phyloP scores from a whole-genome alignment of 2,888 invertebrate genomes.

The Allygus modestus region DNA sequence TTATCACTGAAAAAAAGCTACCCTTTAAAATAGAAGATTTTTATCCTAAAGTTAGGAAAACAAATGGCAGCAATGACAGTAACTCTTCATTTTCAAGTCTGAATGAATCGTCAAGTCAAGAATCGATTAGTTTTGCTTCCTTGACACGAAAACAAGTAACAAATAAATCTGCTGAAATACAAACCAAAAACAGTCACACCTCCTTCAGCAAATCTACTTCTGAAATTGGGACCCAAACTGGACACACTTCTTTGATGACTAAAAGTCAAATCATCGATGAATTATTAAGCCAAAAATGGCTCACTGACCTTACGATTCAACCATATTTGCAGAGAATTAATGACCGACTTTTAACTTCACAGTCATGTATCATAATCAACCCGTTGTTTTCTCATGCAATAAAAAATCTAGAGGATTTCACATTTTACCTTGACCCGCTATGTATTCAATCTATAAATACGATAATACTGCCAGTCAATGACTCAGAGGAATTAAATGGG shows the following conservation, averaged over 20 bases:
- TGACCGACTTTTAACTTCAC: slow-evolving; percentile 5
- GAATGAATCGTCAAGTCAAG: not conserved
- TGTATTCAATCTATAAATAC: not conserved
- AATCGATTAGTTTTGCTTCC: not conserved
- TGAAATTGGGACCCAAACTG: slow-evolving; percentile 21
- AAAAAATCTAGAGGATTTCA: slow-evolving; percentile 17
- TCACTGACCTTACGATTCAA: not conserved
- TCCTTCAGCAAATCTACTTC: not conserved
- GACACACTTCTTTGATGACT: not conserved
- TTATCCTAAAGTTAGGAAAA: too few relatives aligned
- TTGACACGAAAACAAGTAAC: not conserved
- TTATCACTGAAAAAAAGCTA: too few relatives aligned
- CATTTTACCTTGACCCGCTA: slow-evolving; percentile 5
- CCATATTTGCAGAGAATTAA: slow-evolving; percentile 13
- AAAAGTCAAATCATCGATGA: slow-evolving; percentile 24
- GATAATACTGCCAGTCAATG: slow-evolving; percentile 26
- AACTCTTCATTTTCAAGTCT: not conserved
- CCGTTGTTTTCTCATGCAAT: slow-evolving; percentile 13
- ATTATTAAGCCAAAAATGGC: slow-evolving; percentile 21
- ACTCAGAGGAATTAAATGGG: not conserved
- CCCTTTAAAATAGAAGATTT: too few relatives aligned
- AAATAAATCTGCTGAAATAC: not conserved
- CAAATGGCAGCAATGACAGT: not conserved
- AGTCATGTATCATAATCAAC: slow-evolving; percentile 9
- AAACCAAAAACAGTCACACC: not conserved